phyloP scores from a whole-genome alignment of 1,140 invertebrate species.

The Drosophila nebulosa region DNA sequence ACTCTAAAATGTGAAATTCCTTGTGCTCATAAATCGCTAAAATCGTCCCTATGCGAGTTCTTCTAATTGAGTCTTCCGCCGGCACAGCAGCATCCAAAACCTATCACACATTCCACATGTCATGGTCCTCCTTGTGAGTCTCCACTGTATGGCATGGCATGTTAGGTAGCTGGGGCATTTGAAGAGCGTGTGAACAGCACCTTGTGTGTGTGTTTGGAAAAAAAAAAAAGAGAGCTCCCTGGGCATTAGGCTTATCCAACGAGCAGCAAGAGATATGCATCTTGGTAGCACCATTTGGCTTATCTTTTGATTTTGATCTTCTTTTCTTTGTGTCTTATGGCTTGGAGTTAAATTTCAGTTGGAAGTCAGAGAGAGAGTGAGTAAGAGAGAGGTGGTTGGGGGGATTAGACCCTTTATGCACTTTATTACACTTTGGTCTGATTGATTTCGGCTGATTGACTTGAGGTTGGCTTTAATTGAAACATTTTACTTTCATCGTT shows the following conservation, averaged over 20 bases:
- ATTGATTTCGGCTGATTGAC: conserved; percentile 61
- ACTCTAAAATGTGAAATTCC: conserved; percentile 61
- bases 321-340: conserved; percentile 41
- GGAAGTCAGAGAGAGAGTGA: neutral
- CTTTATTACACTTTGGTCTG: conserved; percentile 14
- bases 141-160: conserved; percentile 33
- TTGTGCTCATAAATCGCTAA: conserved; percentile 68
- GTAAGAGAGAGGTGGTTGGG: no score
- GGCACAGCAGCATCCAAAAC: conserved; percentile 23
- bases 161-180: conserved; percentile 35
- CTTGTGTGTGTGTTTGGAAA: conserved; percentile 55
- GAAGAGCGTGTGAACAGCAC: conserved; percentile 74
- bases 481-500: conserved; percentile 37
- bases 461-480: conserved; percentile 70
- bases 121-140: conserved; percentile 43
- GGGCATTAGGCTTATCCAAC: conserved; percentile 40
- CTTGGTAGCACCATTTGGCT: conserved; percentile 43
- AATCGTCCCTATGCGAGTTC: conserved; percentile 28
- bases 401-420: conserved; percentile 29
- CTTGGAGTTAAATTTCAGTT: conserved; percentile 13
- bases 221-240: conserved; percentile 29
- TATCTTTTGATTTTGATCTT: conserved; percentile 47
- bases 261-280: conserved; percentile 40
- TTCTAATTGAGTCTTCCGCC: conserved; percentile 76
- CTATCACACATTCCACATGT: conserved; percentile 60